phyloP scores from a whole-genome alignment of 1,140 invertebrate species.

The Leptinotarsa lineolata region DNA sequence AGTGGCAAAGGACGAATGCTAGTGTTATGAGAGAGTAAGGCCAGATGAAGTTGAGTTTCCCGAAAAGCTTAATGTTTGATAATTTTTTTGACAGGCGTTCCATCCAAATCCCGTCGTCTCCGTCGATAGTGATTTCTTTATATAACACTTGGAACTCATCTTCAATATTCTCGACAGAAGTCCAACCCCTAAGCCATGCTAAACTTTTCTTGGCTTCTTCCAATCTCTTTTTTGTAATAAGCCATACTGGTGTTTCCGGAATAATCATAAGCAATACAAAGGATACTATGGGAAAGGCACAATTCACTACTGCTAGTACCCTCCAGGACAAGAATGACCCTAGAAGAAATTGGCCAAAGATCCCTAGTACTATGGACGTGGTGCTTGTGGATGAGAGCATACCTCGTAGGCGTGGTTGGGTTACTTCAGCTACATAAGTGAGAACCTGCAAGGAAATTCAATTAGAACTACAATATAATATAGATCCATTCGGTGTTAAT shows the following conservation, averaged over 20 bases:
- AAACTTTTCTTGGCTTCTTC: conserved; percentile 64
- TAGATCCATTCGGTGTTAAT: no score
- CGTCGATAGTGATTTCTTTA: conserved; percentile 31
- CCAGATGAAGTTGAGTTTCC: conserved; percentile 60
- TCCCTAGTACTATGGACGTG: conserved; percentile 72
- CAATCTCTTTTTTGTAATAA: conserved; percentile 64
- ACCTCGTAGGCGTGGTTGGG: conserved; percentile 75
- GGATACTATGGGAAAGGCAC: conserved; percentile 68
- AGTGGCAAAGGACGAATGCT: conserved; percentile 71
- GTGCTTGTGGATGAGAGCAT: conserved; percentile 73
- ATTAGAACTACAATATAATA: no score
- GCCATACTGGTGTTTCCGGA: conserved; percentile 79
- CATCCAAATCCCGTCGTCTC: not conserved
- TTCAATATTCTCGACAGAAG: conserved; percentile 59
- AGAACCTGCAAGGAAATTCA: conserved; percentile 61
- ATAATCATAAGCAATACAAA: conserved; percentile 69
- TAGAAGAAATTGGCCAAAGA: conserved; percentile 71
- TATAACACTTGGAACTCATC: conserved; percentile 61
- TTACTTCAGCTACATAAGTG: conserved; percentile 80
- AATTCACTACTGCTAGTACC: conserved; percentile 69
- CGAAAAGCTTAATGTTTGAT: conserved; percentile 56
- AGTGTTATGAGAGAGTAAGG: conserved; percentile 69
- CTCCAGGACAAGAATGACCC: conserved; percentile 73
- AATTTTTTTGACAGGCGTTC: not conserved
- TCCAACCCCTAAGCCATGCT: conserved; percentile 72